Base-by-base conservation (phyloP, 2,888 invertebrate species). In the Digitonthophagus gazella region DNA sequence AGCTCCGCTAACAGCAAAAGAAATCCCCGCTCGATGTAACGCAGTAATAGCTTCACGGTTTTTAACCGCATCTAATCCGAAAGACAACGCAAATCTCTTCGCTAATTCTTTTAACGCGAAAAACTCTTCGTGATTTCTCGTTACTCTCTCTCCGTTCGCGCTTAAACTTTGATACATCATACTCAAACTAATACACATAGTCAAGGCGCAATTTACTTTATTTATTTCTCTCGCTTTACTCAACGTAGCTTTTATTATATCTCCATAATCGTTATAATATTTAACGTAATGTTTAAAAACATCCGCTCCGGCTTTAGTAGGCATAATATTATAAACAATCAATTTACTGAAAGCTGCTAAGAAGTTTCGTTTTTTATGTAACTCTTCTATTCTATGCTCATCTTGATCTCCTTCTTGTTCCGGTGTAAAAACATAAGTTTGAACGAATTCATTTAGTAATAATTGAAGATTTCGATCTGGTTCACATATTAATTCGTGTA, bases 261-360 rank as follows among this genome's bases (percentile, higher is more conserved):
- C 98, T 65, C 98, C 98, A 84, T 97, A 98, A 84, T 98, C 97
- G 81, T 97, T 96, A 84, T 97, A 97, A 82, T 95, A 97, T 91
- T 95, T 96, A 71, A 97, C 96, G 83, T 99, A 99, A 82, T 98
- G 95, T 82, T 97, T 96, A 84, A 99, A 97, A 69, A 99, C 93
- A 81, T 96, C 95, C 0, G 97, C 93, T 11, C 96, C 97, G 76
- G 93, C 89, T 80, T 93, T 91, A 0, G 97, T 94, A 20, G 95
- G 96, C 82, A 98, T 90, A 75, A 98, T 94, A 82, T 98, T 98
- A 86, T 98, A 98, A 66, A 98, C 96, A 76, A 98, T 93, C 64
- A 99, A 87, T 85, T 99, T 99, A 85, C 97, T 98, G 84, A 95
- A 99, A 15, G 96, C 95, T 0, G 98, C 97, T 72, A 99, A 86